Evolutionary conservation across 1,140 invertebrate species (phyloP).

Genomic region (Sinella curviseta): DNA sequence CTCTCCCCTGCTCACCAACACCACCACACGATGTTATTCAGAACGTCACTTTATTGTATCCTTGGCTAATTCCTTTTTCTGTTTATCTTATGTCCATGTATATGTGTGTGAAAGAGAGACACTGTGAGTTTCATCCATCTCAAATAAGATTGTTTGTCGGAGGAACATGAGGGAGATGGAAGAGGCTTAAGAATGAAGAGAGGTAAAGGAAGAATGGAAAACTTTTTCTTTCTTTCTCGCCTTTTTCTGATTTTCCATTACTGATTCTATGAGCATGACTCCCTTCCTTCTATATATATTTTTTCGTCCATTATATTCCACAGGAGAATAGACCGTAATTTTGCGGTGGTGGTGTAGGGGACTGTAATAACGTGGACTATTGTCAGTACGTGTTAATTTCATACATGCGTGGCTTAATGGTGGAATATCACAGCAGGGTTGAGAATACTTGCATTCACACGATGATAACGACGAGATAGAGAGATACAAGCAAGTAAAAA

Average conservation of each 20-base stretch:
- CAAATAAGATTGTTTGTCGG: too few species aligned
- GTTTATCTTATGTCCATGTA: background rate
- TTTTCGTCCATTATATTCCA: background rate
- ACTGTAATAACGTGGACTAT: too few species aligned
- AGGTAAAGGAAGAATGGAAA: too few species aligned
- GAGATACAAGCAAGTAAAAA: too few species aligned
- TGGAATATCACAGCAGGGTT: background rate
- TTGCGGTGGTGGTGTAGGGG: too few species aligned
- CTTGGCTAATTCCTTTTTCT: background rate
- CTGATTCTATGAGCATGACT: background rate
- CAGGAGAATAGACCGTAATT: background rate
- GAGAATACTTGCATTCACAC: too few species aligned
- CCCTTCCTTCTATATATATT: too few species aligned
- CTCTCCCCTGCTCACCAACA: background rate
- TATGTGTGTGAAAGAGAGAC: background rate
- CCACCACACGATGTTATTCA: too few species aligned
- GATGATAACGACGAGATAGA: too few species aligned
- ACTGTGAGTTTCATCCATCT: background rate
- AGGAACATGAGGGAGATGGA: too few species aligned
- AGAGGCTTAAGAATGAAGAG: too few species aligned
- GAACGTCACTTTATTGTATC: background rate
- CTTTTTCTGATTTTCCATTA: background rate
- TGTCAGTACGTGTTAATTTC: too few species aligned
- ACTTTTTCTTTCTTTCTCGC: background rate
- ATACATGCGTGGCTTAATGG: background rate